These are phyloP conservation scores for Sparidentex hasta DNA, from an alignment of 2,797 vertebrate species.

Conservation along the genomic window DNA sequence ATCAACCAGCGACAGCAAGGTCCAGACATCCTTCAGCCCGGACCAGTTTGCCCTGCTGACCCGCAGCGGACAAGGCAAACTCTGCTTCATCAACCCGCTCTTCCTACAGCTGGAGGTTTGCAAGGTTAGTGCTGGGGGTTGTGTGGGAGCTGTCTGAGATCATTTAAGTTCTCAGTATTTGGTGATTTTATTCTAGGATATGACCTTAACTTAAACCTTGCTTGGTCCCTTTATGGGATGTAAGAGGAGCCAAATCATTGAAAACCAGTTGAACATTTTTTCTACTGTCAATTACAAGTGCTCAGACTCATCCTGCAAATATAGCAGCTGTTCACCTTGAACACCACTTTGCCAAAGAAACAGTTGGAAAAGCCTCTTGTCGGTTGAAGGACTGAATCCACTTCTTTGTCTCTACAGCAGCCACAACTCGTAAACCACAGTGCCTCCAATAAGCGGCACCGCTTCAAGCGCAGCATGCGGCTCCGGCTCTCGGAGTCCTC, in stretches of 20 bases:
- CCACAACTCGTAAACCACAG: slow-evolving; percentile 76
- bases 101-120: slow-evolving; percentile 83
- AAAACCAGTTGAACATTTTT: not conserved
- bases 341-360: slow-evolving; percentile 17
- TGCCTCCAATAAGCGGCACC: slow-evolving; percentile 88
- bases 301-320: not conserved
- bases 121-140: slow-evolving; percentile 55
- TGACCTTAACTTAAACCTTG: not conserved
- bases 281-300: not conserved
- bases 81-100: slow-evolving; percentile 91
- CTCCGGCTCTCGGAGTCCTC: slow-evolving; percentile 92
- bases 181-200: not conserved
- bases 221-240: not conserved
- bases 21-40: slow-evolving; percentile 44
- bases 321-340: slow-evolving; percentile 1
- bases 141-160: not conserved
- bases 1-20: slow-evolving; percentile 47
- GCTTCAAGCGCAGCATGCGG: slow-evolving; percentile 91
- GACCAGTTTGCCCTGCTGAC: slow-evolving; percentile 58
- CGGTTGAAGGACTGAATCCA: not conserved
- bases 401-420: slow-evolving; percentile 47
- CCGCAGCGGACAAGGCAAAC: slow-evolving; percentile 74
- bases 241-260: not conserved
- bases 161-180: not conserved
- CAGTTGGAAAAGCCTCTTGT: not conserved